Conservation (phyloP, 2,797 vertebrate species). For the Amblyraja radiata region DNA sequence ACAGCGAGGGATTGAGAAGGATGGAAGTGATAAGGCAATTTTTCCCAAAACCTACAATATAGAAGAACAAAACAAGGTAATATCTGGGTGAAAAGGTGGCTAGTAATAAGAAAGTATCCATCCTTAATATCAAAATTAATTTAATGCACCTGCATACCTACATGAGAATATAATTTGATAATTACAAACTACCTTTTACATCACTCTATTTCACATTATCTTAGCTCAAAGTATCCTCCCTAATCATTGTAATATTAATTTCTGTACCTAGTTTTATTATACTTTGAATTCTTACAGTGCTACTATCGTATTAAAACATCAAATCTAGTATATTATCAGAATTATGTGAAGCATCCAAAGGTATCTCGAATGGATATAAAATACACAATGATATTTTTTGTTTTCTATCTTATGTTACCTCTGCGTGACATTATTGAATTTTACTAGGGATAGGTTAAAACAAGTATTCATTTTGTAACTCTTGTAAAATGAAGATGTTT, state of each 20-base stretch:
- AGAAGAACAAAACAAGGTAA: constrained; percentile 37
- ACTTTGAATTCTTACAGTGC: not conserved
- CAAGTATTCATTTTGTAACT: not conserved
- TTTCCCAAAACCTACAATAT: constrained; percentile 36
- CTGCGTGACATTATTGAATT: not conserved
- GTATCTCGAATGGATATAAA: not conserved
- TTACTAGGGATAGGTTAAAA: not conserved
- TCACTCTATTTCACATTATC: not conserved
- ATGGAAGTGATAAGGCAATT: constrained; percentile 33
- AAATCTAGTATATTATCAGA: not conserved
- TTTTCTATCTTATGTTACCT: not conserved
- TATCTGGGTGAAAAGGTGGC: not conserved
- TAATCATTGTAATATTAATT: not conserved
- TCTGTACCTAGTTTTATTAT: not conserved
- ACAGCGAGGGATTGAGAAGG: constrained; percentile 32
- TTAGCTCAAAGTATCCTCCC: not conserved
- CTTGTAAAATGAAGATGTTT: not conserved
- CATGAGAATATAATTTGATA: not conserved
- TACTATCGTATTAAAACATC: not conserved
- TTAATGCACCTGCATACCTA: not conserved
- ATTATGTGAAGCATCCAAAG: not conserved
- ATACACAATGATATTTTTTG: not conserved
- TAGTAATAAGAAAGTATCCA: not conserved
- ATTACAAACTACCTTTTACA: not conserved
- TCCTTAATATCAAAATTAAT: not conserved